Conservation (phyloP, 2,797 vertebrate species). For the Thripadectes ignobilis region DNA sequence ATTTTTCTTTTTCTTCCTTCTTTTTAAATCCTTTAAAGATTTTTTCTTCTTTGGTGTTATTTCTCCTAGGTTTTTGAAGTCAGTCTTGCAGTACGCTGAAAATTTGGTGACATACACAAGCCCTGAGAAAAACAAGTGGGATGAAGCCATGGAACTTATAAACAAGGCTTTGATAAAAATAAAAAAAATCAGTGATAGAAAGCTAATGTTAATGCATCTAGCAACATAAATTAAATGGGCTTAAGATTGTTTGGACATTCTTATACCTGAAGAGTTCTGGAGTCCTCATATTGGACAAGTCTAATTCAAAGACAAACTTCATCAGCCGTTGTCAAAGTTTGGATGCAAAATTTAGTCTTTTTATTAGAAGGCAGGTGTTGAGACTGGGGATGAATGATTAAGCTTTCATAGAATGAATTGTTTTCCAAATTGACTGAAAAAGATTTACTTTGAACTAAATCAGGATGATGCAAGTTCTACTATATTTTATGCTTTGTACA, state of each 20-base stretch:
- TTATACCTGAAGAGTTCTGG: background rate
- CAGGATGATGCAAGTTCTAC: background rate
- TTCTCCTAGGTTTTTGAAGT: slow-evolving; percentile 73
- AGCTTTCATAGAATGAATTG: background rate
- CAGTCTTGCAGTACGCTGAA: slow-evolving; percentile 73
- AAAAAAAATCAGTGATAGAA: slow-evolving; percentile 51
- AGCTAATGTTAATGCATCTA: slow-evolving; percentile 61
- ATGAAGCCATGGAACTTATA: slow-evolving; percentile 57
- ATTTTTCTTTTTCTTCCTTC: background rate
- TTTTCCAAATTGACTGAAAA: background rate
- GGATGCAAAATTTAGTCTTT: background rate
- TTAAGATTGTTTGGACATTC: background rate
- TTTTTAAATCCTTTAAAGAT: background rate
- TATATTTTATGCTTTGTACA: background rate
- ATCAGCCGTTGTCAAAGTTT: background rate
- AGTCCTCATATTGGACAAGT: background rate
- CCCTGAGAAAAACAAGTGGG: slow-evolving; percentile 74
- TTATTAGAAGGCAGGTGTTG: background rate
- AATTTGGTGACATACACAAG: slow-evolving; percentile 74
- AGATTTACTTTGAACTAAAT: background rate
- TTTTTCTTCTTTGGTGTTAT: background rate
- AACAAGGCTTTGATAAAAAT: slow-evolving; percentile 63
- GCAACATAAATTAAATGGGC: background rate
- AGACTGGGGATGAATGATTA: background rate
- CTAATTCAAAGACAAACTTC: background rate